Base-by-base conservation (phyloP, 2,888 invertebrate species). In the Osmoderma eremita region DNA sequence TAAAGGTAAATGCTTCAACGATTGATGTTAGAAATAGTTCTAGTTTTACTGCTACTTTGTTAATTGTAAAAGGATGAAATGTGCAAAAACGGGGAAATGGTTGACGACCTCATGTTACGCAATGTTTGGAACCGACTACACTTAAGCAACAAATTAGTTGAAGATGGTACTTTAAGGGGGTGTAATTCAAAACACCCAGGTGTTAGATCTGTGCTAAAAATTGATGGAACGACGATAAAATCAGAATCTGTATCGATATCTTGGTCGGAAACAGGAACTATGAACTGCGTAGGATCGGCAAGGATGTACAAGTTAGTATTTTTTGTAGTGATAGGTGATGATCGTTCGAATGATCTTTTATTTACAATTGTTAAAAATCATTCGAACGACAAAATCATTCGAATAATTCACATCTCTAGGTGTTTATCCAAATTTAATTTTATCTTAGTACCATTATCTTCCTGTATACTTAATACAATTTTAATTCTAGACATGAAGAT, bases 81-180 rank as follows among this genome's bases (percentile, higher is more conserved):
- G 70, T 88, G 89, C 81, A 90, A 91, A 78, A 95, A 95, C 81
- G 93, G 91, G 0, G 91, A 92, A 73, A 79, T 91, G 65, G 90
- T 92, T 0, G 89, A 92, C 51, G 92, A 92, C 76, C 88, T 89
- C 39, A 86, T 89, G 22, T 81, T 97, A 39, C 88, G 89, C 74
- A 91, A 89, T 68, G 85, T 96, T 13, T 97, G 97, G 97, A 88
- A 90, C 69, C 94, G 94, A 89, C 80, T 95, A 67, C 88, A 90
- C 70, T 85, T 90, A 67, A 88, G 92, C 84, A 86, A 88, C 73
- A 87, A 88, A 70, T 81, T 91, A 70, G 88, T 90, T 38, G 88
- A 91, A 77, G 90, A 90, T 70, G 88, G 89, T 80, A 78, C 83
- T 63, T 71, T 90, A 76, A 82, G 85, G 66, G 86, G 84, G 75